Evolutionary conservation across 1,140 invertebrate species (phyloP).

Genomic region (Hypothenemus hampei): DNA sequence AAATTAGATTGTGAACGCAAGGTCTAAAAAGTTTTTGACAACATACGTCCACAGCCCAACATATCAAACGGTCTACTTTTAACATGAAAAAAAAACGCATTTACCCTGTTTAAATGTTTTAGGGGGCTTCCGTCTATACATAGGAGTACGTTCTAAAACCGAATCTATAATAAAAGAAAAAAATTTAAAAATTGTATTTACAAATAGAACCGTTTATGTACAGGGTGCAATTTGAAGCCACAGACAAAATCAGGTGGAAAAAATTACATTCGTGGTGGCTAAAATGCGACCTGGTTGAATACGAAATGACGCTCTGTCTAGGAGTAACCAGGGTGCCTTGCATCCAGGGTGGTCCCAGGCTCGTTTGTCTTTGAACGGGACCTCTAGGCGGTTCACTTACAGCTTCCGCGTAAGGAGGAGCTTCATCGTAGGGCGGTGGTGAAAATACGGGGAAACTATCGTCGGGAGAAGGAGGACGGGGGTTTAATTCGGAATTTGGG

Average conservation of each 20-base stretch:
- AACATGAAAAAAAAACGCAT: constrained; percentile 10
- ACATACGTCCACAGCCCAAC: no score
- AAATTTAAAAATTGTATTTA: no score
- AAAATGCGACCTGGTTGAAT: constrained; percentile 62
- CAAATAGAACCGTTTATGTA: not conserved
- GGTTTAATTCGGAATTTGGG: constrained; percentile 63
- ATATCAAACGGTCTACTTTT: no score
- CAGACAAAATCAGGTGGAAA: not conserved
- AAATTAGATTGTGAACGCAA: no score
- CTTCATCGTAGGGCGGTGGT: constrained; percentile 63
- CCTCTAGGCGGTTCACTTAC: constrained; percentile 44
- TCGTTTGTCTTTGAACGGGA: constrained; percentile 45
- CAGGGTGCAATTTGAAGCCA: constrained; percentile 13
- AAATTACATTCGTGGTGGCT: constrained; percentile 81
- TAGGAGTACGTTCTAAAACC: constrained; percentile 48
- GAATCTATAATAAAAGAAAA: constrained; percentile 50
- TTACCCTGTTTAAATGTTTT: constrained; percentile 57
- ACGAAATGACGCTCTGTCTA: constrained; percentile 61
- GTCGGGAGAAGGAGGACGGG: constrained; percentile 61
- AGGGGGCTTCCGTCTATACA: constrained; percentile 49
- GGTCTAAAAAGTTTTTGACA: no score
- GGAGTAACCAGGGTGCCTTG: constrained; percentile 49
- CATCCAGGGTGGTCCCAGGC: constrained; percentile 55
- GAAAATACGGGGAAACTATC: constrained; percentile 82
- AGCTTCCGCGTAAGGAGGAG: constrained; percentile 42